Percentiles rank a stretch among this genome's conserved stretches.
Evolutionary conservation across 92 coral and sea anemone species (phyloP).

Genomic region (Heliopora coerulea): DNA sequence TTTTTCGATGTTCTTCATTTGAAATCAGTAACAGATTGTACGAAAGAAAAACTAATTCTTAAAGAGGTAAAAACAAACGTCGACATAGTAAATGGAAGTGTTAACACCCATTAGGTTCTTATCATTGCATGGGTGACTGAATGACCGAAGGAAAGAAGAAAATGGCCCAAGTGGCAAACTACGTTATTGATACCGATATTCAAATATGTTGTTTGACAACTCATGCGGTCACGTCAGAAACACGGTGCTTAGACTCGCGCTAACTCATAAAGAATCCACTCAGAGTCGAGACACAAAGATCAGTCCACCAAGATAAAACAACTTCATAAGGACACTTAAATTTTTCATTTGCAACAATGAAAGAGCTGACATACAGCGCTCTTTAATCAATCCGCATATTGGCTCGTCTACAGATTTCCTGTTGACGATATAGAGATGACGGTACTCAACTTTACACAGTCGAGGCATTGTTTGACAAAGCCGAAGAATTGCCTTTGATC

Average conservation of each 20-base stretch:
- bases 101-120: constrained; percentile 20
- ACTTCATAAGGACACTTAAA: not conserved
- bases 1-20: no score
- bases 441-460: constrained; percentile 3
- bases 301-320: not conserved
- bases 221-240: constrained; percentile 7
- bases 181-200: not conserved
- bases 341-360: not conserved
- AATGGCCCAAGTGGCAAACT: not conserved
- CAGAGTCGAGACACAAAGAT: not conserved
- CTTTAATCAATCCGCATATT: constrained; percentile 32
- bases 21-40: no score
- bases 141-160: constrained; percentile 2
- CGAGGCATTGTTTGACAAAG: constrained; percentile 15
- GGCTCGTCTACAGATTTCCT: constrained; percentile 28
- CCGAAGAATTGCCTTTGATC: not conserved
- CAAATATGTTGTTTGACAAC: constrained; percentile 19
- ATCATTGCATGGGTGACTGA: not conserved
- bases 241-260: not conserved
- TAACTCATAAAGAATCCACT: not conserved
- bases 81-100: not conserved
- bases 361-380: constrained; percentile 10
- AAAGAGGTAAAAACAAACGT: not conserved
- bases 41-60: not conserved
- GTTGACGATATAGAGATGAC: constrained; percentile 13